Evolutionary conservation across 2,888 invertebrate genomes (phyloP).

Genomic region (Notocelia uddmanniana): DNA sequence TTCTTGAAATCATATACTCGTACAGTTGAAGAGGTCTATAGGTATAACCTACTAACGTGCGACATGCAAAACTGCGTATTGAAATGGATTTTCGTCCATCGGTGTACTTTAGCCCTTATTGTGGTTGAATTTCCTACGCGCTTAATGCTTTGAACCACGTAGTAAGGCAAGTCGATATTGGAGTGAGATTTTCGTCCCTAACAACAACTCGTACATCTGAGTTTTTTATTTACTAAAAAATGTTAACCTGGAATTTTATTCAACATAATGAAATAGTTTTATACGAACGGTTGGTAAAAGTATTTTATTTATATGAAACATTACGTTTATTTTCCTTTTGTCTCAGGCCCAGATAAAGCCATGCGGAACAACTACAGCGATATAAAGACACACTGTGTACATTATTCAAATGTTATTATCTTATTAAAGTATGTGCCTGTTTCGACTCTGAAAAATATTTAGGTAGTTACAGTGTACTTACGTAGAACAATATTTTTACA

Average conservation of each 20-base stretch:
- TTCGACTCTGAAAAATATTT: constrained; percentile 1
- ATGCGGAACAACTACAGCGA: neutral
- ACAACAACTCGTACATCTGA: neutral
- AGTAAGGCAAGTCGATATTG: neutral
- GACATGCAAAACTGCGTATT: too few species aligned
- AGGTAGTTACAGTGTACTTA: too few species aligned
- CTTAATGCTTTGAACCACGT: neutral
- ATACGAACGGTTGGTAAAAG: neutral
- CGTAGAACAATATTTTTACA: constrained; percentile 10
- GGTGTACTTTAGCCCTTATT: neutral
- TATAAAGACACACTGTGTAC: neutral
- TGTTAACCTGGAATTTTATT: neutral
- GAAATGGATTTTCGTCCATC: neutral
- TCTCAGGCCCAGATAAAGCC: neutral
- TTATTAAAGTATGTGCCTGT: neutral
- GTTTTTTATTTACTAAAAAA: neutral
- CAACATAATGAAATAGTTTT: neutral
- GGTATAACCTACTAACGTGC: too few species aligned
- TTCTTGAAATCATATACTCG: too few species aligned
- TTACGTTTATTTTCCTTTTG: neutral
- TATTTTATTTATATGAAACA: neutral
- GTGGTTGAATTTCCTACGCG: too few species aligned
- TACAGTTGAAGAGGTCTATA: too few species aligned
- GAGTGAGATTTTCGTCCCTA: neutral
- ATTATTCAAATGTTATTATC: neutral